phyloP scores from a whole-genome alignment of 2,113 vertebrate species.

The Ctenomys sociabilis region DNA sequence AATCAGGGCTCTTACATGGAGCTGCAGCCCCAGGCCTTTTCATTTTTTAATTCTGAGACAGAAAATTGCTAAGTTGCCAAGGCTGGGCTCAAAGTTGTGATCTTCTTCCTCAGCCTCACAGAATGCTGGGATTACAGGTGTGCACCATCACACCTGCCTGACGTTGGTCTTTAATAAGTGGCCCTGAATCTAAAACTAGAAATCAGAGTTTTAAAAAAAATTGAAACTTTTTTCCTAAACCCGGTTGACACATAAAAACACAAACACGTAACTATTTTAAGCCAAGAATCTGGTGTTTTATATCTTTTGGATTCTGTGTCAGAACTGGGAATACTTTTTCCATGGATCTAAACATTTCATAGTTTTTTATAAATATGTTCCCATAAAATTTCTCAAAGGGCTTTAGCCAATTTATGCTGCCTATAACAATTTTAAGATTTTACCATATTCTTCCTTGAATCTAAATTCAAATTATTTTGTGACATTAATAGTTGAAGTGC shows the following conservation, averaged over 20 bases:
- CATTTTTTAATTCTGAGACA: background rate
- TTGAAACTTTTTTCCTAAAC: background rate
- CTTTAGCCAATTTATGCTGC: background rate
- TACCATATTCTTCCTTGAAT: background rate
- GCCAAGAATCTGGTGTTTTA: background rate
- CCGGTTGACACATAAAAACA: background rate
- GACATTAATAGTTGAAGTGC: background rate
- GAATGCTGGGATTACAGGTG: background rate
- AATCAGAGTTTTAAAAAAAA: background rate
- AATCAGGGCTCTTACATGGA: background rate
- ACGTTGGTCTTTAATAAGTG: background rate
- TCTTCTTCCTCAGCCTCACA: background rate
- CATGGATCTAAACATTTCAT: slow-evolving; percentile 6
- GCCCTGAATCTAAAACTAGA: background rate
- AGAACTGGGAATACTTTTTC: slow-evolving; percentile 37
- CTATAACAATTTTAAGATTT: background rate
- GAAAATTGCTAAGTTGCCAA: background rate
- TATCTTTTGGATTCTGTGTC: background rate
- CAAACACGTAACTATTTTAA: slow-evolving; percentile 1
- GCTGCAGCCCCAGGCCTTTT: background rate
- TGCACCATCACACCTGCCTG: background rate
- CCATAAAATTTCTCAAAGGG: slow-evolving; percentile 21
- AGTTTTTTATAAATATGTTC: slow-evolving; percentile 43
- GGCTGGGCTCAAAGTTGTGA: background rate
- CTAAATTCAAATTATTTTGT: slow-evolving; percentile 50